Conservation (phyloP, 2,888 invertebrate genomes). For the Platerodrilus igneus region DNA sequence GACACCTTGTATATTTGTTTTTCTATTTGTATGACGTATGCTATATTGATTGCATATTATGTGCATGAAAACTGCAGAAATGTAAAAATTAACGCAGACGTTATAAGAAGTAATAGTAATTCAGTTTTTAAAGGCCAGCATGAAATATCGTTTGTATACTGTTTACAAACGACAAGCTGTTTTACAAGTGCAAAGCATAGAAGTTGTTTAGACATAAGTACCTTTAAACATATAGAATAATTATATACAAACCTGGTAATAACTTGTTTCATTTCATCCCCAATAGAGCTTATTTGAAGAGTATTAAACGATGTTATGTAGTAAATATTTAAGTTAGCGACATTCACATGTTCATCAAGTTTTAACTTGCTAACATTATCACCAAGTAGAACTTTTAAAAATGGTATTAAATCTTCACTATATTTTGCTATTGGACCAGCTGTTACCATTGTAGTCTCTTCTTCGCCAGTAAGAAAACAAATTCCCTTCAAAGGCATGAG, state of each 20-base stretch:
- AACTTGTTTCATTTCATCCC: conserved; percentile 59
- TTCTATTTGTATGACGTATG: too few species aligned
- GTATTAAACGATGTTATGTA: conserved; percentile 76
- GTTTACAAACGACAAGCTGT: too few species aligned
- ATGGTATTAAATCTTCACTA: conserved; percentile 72
- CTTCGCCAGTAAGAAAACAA: conserved; percentile 64
- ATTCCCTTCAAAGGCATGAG: conserved; percentile 52
- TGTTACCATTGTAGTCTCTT: conserved; percentile 71
- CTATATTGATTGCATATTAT: too few species aligned
- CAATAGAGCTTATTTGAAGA: conserved; percentile 65
- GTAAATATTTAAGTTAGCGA: conserved; percentile 66
- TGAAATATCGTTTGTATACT: too few species aligned
- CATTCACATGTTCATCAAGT: conserved; percentile 58
- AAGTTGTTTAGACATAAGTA: too few species aligned
- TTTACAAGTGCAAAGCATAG: too few species aligned
- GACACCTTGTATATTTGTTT: too few species aligned
- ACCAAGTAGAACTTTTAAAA: conserved; percentile 63
- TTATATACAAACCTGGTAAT: conserved; percentile 63
- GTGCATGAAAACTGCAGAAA: too few species aligned
- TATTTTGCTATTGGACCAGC: conserved; percentile 80
- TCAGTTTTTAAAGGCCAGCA: too few species aligned
- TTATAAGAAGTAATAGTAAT: too few species aligned
- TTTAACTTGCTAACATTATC: conserved; percentile 53
- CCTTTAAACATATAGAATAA: conserved; percentile 45
- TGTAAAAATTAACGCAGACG: too few species aligned